These are phyloP conservation scores for Agapornis roseicollis DNA, from an alignment of 2,113 vertebrate species.

Conservation along the genomic window DNA sequence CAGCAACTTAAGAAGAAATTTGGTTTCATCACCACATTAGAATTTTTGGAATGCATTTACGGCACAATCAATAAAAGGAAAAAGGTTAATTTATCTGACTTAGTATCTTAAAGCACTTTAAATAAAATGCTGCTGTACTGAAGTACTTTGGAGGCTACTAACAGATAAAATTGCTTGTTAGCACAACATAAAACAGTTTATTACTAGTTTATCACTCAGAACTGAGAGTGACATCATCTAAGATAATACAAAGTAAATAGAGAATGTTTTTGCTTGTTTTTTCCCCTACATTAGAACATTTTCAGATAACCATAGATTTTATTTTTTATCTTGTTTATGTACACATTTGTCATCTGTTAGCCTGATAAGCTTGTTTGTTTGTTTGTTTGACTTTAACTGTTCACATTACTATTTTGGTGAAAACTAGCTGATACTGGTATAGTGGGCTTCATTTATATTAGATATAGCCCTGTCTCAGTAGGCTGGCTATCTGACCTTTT, in stretches of 20 bases:
- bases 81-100: not conserved
- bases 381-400: not conserved
- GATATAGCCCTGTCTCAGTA: not conserved
- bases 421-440: not conserved
- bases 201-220: not conserved
- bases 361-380: not conserved
- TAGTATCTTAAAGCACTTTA: not conserved
- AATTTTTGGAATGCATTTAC: slow-evolving; percentile 10
- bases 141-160: not conserved
- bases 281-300: not conserved
- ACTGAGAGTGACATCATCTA: not conserved
- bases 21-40: not conserved
- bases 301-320: not conserved
- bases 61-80: not conserved
- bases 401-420: not conserved
- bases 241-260: not conserved
- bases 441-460: not conserved
- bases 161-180: not conserved
- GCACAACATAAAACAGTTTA: not conserved
- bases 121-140: not conserved
- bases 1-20: not conserved
- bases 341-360: not conserved
- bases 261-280: not conserved
- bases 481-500: not conserved
- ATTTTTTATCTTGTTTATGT: not conserved